Evolutionary conservation across 2,113 vertebrate genomes (phyloP), one percentile per base, ranked within the genome.

Genomic region (Phaethon lepturus): DNA sequence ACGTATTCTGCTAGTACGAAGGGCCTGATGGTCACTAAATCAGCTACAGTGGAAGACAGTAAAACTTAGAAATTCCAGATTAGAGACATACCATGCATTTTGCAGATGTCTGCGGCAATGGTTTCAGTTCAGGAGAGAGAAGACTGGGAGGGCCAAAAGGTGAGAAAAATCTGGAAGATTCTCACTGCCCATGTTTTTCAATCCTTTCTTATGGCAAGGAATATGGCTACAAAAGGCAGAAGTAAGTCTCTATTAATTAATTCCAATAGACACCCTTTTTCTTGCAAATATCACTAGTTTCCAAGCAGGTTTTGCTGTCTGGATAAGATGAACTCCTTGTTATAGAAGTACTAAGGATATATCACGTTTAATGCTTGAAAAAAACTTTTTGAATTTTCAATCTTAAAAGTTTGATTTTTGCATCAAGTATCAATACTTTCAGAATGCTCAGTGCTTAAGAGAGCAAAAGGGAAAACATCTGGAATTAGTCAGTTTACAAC

Each of bases 1-100:
- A 53, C 28, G 1, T 33, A 6, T 13, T 88, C 47, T 59, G 23
- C 31, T 10, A 7, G 18, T 63, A 31, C 2, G 0, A 8, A 22
- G 7, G 22, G 10, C n/a, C n/a, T 0, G 0, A 11, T 7, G 20
- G 24, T 20, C 35, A 29, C 60, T 40, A 5, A 38, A 50, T 75
- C 22, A 35, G 13, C 47, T 71, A 4, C 12, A 74, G 10, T 24
- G 22, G 31, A 53, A 63, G 19, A 18, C 0, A 9, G 4, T 40
- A 35, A 58, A 69, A 62, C 7, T 58, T 23, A 16, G 38, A 49
- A 23, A 76, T 44, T 35, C 26, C 8, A 25, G 7, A 2, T 0
- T 55, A 14, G 24, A 29, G 19, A 7, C 50, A 6, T 9, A 20
- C 5, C 15, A 6, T 2, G 3, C 1, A 1, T 66, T 53, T 29